These are phyloP conservation scores for Azemiops feae DNA, from an alignment of 2,113 vertebrate genomes.

Conservation along the genomic window DNA sequence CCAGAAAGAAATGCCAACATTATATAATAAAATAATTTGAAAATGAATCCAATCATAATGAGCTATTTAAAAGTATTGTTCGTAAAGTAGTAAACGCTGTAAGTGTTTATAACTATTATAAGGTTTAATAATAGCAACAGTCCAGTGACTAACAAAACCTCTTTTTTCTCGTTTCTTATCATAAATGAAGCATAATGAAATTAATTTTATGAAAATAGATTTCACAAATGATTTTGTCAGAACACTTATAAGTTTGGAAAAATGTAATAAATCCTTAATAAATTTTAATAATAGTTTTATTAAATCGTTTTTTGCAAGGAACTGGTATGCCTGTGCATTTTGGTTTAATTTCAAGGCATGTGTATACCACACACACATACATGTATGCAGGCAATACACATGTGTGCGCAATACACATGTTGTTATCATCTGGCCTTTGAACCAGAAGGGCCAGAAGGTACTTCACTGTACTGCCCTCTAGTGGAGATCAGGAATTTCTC, in stretches of 20 bases:
- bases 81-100: background rate
- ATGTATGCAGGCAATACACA: background rate
- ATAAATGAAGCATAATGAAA: background rate
- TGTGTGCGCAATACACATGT: background rate
- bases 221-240: background rate
- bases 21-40: background rate
- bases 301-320: background rate
- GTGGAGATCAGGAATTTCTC: background rate
- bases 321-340: background rate
- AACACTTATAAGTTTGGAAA: background rate
- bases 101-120: background rate
- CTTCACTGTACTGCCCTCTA: background rate
- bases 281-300: background rate
- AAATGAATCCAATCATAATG: background rate
- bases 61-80: background rate
- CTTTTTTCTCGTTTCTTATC: background rate
- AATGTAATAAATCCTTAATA: background rate
- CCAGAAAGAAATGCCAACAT: background rate
- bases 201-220: background rate
- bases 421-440: background rate
- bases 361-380: background rate
- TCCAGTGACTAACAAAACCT: background rate
- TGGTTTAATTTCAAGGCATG: background rate
- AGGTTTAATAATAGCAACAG: background rate
- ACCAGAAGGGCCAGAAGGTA: background rate